A percentile compares a stretch with the other conserved stretches of the same genome.
These are phyloP conservation scores for Zaprionus gabonicus DNA, from an alignment of 1,140 invertebrate genomes.

Conservation along the genomic window DNA sequence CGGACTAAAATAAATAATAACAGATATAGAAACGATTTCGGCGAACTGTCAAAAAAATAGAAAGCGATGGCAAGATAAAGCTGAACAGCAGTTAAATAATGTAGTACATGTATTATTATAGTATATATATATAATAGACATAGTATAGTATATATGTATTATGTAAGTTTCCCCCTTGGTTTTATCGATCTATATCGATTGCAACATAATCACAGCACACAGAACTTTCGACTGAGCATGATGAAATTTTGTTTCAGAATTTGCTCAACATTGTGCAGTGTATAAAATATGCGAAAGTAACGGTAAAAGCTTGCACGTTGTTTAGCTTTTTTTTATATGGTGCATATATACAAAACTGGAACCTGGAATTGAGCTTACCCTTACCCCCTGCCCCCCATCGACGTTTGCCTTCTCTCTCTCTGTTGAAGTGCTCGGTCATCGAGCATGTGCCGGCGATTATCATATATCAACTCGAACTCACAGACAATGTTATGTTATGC, in stretches of 20 bases:
- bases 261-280: not conserved
- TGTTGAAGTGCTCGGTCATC: slow-evolving; percentile 9
- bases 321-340: not conserved
- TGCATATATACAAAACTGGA: slow-evolving; percentile 1
- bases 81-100: not conserved
- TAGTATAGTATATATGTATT: not conserved
- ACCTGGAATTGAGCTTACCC: not conserved
- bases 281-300: slow-evolving; percentile 3
- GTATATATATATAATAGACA: too few species aligned
- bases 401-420: not conserved
- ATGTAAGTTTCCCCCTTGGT: too few species aligned
- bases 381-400: not conserved
- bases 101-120: not conserved
- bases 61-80: not conserved
- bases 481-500: slow-evolving; percentile 17
- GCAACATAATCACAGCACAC: not conserved
- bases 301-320: not conserved
- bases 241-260: not conserved
- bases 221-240: not conserved
- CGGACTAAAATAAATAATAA: not conserved
- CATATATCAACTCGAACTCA: slow-evolving; percentile 61
- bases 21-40: not conserved
- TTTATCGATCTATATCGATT: slow-evolving; percentile 6
- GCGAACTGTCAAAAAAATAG: not conserved
- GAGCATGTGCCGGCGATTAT: slow-evolving; percentile 61